Conservation (phyloP, 2,888 invertebrate genomes). For the Pocota personata region DNA sequence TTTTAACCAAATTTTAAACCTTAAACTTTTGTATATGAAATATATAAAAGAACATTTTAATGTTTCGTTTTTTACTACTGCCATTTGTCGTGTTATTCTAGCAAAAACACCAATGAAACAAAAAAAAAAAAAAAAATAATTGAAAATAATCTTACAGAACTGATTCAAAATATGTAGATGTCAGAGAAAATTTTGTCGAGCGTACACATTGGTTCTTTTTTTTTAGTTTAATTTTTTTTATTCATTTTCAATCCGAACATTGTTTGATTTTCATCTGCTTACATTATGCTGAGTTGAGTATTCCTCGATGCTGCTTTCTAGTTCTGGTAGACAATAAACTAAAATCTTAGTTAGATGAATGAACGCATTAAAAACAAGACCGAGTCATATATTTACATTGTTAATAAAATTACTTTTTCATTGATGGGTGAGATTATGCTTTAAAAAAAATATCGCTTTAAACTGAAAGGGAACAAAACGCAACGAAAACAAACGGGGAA, state of each 20-base stretch:
- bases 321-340: too few species aligned
- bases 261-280: too few species aligned
- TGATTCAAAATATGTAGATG: conserved; percentile 15
- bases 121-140: not conserved
- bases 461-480: too few species aligned
- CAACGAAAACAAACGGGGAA: too few species aligned
- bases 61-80: conserved; percentile 27
- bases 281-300: too few species aligned
- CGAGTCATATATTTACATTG: too few species aligned
- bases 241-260: not conserved
- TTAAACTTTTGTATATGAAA: conserved; percentile 33
- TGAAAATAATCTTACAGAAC: not conserved
- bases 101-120: not conserved
- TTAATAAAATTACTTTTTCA: too few species aligned
- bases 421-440: too few species aligned
- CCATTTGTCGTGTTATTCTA: conserved; percentile 25
- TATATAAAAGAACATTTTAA: conserved; percentile 13
- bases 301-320: too few species aligned
- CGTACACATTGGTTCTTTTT: not conserved
- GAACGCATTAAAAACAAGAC: too few species aligned
- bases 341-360: too few species aligned
- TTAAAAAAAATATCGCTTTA: too few species aligned
- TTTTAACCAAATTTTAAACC: conserved; percentile 22
- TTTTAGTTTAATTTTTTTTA: not conserved
- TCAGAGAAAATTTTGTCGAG: conserved; percentile 12